A percentile compares a stretch with the other conserved stretches of the same genome.
These are phyloP conservation scores for Botia almorhae DNA, from an alignment of 2,797 vertebrate genomes.

Conservation along the genomic window DNA sequence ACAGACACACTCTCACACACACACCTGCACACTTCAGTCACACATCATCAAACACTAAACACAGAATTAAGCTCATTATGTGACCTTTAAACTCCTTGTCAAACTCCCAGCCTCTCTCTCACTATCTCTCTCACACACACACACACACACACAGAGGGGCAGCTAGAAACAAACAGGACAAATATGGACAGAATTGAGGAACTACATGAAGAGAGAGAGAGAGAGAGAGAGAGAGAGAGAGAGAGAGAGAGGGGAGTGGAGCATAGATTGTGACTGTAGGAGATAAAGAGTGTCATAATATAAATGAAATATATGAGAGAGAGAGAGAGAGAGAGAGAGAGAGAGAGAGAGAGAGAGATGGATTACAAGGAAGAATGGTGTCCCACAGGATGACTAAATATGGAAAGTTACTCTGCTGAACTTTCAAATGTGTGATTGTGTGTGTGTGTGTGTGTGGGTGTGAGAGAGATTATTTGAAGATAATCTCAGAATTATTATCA, in stretches of 20 bases:
- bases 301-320: slow-evolving; percentile 28
- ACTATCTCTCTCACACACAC: no score
- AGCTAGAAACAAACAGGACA: slow-evolving; percentile 54
- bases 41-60: slow-evolving; percentile 45
- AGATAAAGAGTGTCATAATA: slow-evolving; percentile 27
- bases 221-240: slow-evolving; percentile 23
- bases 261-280: slow-evolving; percentile 32
- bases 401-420: slow-evolving; percentile 28
- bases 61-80: slow-evolving; percentile 39
- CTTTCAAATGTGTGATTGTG: neutral
- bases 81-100: slow-evolving; percentile 3
- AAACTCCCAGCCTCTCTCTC: slow-evolving; percentile 19
- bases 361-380: slow-evolving; percentile 44
- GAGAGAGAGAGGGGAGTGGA: no score
- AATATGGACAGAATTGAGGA: slow-evolving; percentile 22
- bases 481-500: slow-evolving; percentile 12
- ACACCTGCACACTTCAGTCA: slow-evolving; percentile 49
- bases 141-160: neutral
- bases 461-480: neutral
- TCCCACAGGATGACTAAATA: slow-evolving; percentile 57
- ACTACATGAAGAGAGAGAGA: neutral
- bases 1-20: no score
- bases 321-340: slow-evolving; percentile 66
- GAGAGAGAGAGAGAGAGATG: neutral
- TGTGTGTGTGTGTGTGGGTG: slow-evolving; percentile 16